A percentile compares a stretch with the other conserved stretches of the same genome.
These are phyloP conservation scores for Boulengeromyrus knoepffleri DNA, from an alignment of 2,113 vertebrate genomes.

Conservation along the genomic window DNA sequence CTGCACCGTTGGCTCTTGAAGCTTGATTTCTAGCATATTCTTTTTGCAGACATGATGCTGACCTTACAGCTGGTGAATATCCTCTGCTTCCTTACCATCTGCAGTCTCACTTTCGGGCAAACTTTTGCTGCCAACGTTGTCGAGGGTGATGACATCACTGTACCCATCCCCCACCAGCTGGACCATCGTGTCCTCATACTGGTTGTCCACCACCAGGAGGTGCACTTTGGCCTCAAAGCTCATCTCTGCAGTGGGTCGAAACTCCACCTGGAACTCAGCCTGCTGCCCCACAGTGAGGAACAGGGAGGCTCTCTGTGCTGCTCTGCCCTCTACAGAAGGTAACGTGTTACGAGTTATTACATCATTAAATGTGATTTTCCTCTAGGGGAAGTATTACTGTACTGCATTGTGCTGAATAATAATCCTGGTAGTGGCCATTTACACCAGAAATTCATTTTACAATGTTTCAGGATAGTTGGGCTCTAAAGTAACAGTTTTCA, in stretches of 20 bases:
- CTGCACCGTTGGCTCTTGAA: background rate
- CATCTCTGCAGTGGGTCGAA: constrained; percentile 55
- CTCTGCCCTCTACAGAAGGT: constrained; percentile 46
- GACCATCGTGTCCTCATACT: constrained; percentile 59
- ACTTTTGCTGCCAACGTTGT: constrained; percentile 56
- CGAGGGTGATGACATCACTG: constrained; percentile 66
- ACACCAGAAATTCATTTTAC: background rate
- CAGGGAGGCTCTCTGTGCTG: constrained; percentile 53
- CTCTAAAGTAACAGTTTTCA: background rate
- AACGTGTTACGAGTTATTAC: background rate
- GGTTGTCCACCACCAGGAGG: constrained; percentile 63
- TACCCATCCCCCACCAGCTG: constrained; percentile 69
- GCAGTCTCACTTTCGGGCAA: constrained; percentile 36
- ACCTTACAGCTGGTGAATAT: background rate
- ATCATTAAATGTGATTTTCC: background rate
- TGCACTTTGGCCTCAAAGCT: constrained; percentile 52
- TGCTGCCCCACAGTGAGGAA: constrained; percentile 50
- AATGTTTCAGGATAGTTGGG: background rate
- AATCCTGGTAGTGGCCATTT: background rate
- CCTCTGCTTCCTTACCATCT: constrained; percentile 48
- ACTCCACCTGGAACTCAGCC: constrained; percentile 64
- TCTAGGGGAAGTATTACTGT: background rate
- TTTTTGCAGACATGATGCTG: background rate
- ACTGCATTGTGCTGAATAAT: background rate
- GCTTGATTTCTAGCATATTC: background rate